Base-by-base conservation (phyloP, 2,797 vertebrate species). In the Podarcis lilfordi region DNA sequence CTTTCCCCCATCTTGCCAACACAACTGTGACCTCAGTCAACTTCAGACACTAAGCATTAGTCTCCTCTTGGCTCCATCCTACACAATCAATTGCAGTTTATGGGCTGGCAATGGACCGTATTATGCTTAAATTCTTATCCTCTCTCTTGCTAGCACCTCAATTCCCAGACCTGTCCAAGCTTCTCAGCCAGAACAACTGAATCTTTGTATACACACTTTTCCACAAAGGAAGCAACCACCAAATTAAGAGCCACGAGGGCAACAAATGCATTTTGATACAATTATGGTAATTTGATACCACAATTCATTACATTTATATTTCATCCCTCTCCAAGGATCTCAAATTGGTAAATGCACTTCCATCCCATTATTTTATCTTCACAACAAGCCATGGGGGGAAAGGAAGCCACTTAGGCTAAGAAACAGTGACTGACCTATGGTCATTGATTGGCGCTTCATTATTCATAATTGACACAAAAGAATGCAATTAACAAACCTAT, bases 401-500 rank as follows among this genome's bases (percentile, higher is more conserved):
- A 29, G 6, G n/a, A 23, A 23, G 61, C 21, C 17, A 64, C 21
- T 5, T 32, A 43, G 61, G 37, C 11, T 82, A 32, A 80, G 55
- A 66, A 40, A 74, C 40, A 35, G 4, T 71, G 17, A 80, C 32
- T 45, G 11, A n/a, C 21, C 21, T 35, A 89, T 76, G 45, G 7
- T 25, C 3, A 85, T 0, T 25, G 29, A 72, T 23, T 71, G 40
- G 61, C 79, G 2, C 5, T 72, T 45, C 66, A 76, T 81, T 77
- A 75, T 84, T 10, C 50, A 84, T 11, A 25, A 84, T 25, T 92
- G 86, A 77, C 82, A 83, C 72, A 94, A 82, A 90, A 77, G 11
- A 95, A 94, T 82, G 61, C 84, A 95, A 66, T 2, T 91, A 84
- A 96, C 97, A 95, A 96, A 97, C 97, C 97, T 97, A 96, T 99